Evolutionary conservation across 2,113 vertebrate genomes (phyloP).

Genomic region (Saguinus midas): DNA sequence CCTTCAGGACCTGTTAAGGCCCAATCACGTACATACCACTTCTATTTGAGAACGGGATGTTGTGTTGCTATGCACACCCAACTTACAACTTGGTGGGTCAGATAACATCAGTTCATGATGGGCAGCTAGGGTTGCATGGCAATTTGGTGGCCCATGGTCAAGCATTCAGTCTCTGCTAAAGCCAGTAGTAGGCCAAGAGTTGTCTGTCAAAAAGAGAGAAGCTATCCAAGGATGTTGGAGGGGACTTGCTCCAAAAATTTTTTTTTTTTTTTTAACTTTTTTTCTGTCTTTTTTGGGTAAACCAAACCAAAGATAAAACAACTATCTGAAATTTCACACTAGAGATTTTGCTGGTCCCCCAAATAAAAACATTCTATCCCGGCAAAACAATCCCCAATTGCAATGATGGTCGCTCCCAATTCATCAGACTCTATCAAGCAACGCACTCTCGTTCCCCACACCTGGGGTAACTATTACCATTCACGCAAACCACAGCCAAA

Average conservation of each 20-base stretch:
- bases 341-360: conserved; percentile 57
- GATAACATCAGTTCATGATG: not conserved
- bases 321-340: conserved; percentile 37
- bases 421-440: not conserved
- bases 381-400: not conserved
- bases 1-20: not conserved
- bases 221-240: not conserved
- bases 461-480: conserved; percentile 14
- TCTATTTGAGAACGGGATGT: not conserved
- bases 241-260: not conserved
- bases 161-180: not conserved
- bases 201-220: not conserved
- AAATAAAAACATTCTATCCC: conserved; percentile 33
- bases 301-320: conserved; percentile 50
- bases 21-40: not conserved
- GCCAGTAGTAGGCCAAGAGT: not conserved
- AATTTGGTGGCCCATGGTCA: not conserved
- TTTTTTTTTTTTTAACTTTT: too few species aligned
- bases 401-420: not conserved
- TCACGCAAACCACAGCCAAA: conserved; percentile 62
- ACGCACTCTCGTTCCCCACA: not conserved
- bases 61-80: not conserved
- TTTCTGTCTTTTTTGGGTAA: not conserved
- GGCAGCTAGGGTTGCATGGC: not conserved
- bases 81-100: not conserved